Percentiles rank a stretch among this genome's conserved stretches.
These are phyloP conservation scores for Myrmecophaga tridactyla DNA, from an alignment of 2,113 vertebrate species.

Conservation along the genomic window DNA sequence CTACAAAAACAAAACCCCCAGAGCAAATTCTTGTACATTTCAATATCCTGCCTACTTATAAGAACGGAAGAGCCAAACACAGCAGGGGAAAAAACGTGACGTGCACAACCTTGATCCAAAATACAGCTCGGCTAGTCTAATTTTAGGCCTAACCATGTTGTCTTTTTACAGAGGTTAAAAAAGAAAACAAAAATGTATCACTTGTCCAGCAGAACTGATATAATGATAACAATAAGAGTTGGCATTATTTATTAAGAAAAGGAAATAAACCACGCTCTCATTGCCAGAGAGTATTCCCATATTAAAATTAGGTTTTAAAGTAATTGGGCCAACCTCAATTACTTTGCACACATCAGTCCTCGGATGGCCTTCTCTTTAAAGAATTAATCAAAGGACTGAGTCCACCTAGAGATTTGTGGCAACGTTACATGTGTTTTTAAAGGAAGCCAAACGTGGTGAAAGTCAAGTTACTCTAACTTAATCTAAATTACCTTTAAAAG, in stretches of 20 bases:
- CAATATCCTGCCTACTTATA: constrained; percentile 76
- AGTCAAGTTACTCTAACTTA: not conserved
- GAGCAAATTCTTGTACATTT: constrained; percentile 71
- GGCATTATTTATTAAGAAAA: not conserved
- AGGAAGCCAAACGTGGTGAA: constrained; percentile 56
- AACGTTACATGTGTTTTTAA: not conserved
- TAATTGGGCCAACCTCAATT: not conserved
- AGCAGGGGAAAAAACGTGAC: constrained; percentile 69
- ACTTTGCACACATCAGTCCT: not conserved
- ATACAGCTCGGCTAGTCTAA: constrained; percentile 58
- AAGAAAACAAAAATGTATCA: not conserved
- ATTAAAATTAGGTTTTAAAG: not conserved
- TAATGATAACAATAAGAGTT: not conserved
- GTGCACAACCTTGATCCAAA: constrained; percentile 74
- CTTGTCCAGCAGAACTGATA: not conserved
- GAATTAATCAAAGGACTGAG: not conserved
- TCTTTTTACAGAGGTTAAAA: constrained; percentile 18
- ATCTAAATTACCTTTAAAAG: constrained; percentile 54
- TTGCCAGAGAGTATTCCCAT: not conserved
- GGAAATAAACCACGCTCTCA: constrained; percentile 46
- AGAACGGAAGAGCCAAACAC: constrained; percentile 73
- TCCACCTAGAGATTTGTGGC: not conserved
- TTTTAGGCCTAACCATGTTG: constrained; percentile 67
- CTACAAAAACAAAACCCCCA: constrained; percentile 50
- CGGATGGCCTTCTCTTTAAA: constrained; percentile 22